phyloP scores from a whole-genome alignment of 2,888 invertebrate species.

The Smittia sp. region DNA sequence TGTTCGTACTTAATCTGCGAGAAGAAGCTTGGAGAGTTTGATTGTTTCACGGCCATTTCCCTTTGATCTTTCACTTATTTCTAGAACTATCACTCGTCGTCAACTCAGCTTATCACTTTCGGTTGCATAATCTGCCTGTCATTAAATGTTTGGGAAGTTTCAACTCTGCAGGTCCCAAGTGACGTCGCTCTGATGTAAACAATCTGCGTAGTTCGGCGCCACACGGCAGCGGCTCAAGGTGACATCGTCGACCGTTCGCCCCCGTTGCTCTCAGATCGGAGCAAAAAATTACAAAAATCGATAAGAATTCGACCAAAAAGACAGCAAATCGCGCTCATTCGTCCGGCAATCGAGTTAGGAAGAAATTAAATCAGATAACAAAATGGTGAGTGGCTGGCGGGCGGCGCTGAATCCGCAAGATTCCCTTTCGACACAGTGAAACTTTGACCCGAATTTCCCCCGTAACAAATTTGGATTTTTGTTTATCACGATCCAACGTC shows the following conservation, averaged over 20 bases:
- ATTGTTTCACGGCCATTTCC: too few species aligned
- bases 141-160: too few species aligned
- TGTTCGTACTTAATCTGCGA: constrained; percentile 84
- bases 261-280: background rate
- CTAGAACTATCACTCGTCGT: too few species aligned
- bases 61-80: too few species aligned
- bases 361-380: background rate
- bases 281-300: background rate
- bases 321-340: background rate
- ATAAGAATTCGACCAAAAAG: constrained; percentile 5
- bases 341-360: background rate
- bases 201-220: too few species aligned
- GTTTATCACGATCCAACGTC: background rate
- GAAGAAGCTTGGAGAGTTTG: constrained; percentile 42
- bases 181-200: too few species aligned
- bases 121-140: too few species aligned
- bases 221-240: too few species aligned
- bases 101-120: too few species aligned
- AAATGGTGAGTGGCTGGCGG: background rate
- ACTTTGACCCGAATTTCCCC: constrained; percentile 24
- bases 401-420: background rate
- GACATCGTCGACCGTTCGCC: too few species aligned
- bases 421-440: background rate
- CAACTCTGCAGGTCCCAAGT: too few species aligned
- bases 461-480: background rate